phyloP scores from a whole-genome alignment of 2,113 vertebrate genomes.

The Crotalus tigris region DNA sequence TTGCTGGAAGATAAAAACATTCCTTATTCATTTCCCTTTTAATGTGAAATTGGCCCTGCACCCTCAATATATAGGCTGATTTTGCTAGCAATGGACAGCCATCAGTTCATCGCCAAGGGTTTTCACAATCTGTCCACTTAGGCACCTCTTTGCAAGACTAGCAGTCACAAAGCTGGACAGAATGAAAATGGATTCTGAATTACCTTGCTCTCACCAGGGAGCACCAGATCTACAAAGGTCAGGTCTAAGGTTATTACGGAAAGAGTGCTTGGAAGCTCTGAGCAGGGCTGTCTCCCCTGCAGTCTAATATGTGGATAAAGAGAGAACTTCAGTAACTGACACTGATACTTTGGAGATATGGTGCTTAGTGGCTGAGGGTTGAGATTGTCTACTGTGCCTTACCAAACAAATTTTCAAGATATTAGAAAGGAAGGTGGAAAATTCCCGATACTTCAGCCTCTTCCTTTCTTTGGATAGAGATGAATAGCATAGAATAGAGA shows the following conservation, averaged over 20 bases:
- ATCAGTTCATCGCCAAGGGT: accelerated
- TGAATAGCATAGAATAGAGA: too few species aligned
- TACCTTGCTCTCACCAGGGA: neutral
- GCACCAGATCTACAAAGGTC: accelerated
- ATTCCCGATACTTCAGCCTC: neutral
- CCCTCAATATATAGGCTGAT: accelerated
- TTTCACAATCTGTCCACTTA: neutral
- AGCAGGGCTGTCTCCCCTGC: neutral
- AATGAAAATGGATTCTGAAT: slow-evolving; percentile 34
- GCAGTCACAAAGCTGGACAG: slow-evolving; percentile 6
- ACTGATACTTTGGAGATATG: accelerated
- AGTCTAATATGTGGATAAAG: neutral
- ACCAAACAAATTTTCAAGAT: neutral
- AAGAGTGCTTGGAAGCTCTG: neutral
- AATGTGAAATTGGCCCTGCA: slow-evolving; percentile 2
- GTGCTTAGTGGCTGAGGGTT: accelerated
- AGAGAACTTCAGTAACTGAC: neutral
- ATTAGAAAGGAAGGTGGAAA: neutral
- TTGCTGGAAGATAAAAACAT: neutral
- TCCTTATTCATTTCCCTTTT: neutral
- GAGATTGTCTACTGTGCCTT: neutral
- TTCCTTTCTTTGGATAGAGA: neutral
- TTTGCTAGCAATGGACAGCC: neutral
- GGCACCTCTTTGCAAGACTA: neutral
- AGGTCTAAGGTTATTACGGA: neutral